These are phyloP conservation scores for Cisticola juncidis DNA, from an alignment of 2,113 vertebrate genomes.

Conservation along the genomic window DNA sequence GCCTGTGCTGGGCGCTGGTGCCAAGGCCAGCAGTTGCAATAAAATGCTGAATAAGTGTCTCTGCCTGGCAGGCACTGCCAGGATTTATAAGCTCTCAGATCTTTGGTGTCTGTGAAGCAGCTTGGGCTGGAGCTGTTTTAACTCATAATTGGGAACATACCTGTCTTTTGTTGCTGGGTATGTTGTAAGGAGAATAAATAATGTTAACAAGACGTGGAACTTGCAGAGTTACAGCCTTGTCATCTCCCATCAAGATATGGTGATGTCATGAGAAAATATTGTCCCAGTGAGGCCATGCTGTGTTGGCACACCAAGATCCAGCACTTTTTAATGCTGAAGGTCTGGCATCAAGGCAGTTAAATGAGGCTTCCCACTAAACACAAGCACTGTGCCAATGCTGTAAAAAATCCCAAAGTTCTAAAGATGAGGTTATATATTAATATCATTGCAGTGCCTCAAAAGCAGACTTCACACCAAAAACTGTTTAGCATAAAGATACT, in stretches of 20 bases:
- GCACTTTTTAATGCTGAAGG: neutral
- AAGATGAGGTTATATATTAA: neutral
- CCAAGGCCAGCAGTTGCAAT: slow-evolving; percentile 8
- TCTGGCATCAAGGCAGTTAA: neutral
- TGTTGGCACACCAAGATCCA: neutral
- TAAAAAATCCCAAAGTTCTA: neutral
- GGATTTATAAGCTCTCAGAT: neutral
- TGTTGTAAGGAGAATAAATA: neutral
- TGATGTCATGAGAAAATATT: neutral
- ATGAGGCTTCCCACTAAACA: neutral
- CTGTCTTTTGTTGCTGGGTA: neutral
- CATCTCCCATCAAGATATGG: neutral
- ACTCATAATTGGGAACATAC: slow-evolving; percentile 4
- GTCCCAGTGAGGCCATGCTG: neutral
- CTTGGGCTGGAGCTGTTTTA: neutral
- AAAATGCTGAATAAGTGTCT: neutral
- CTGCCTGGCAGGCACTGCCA: neutral
- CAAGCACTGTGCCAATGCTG: neutral
- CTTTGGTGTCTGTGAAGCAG: slow-evolving; percentile 1
- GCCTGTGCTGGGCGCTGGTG: neutral
- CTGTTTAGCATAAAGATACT: neutral
- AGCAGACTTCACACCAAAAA: neutral
- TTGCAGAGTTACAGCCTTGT: neutral
- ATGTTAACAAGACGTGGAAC: neutral
- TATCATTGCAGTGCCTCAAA: neutral